Conservation (phyloP, 2,888 invertebrate genomes). For the Spialia ferax region DNA sequence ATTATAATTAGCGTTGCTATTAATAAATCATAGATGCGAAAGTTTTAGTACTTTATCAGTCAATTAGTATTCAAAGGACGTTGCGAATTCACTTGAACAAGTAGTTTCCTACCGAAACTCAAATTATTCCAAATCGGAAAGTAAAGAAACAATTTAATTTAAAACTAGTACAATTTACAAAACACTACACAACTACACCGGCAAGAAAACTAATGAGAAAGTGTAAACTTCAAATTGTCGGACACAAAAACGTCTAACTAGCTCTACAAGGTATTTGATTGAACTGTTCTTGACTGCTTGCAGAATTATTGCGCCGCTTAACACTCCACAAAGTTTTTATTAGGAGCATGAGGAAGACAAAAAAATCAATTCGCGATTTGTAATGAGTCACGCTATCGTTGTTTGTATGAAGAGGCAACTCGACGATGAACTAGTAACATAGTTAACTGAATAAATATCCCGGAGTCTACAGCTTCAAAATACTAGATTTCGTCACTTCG, state of each 20-base stretch:
- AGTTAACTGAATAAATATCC: too few relatives aligned
- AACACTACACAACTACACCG: background rate
- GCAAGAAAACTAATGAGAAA: constrained; percentile 19
- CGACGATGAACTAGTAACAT: constrained; percentile 22
- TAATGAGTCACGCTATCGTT: constrained; percentile 37
- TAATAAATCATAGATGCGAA: too few relatives aligned
- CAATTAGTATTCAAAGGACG: too few relatives aligned
- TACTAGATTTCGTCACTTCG: background rate
- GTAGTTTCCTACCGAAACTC: too few relatives aligned
- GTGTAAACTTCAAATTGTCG: constrained; percentile 19
- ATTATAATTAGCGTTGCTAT: too few relatives aligned
- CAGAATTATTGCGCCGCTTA: constrained; percentile 27
- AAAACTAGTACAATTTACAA: too few relatives aligned
- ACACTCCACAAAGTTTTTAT: constrained; percentile 23
- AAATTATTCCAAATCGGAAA: background rate
- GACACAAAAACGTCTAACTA: constrained; percentile 19
- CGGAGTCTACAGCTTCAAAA: background rate
- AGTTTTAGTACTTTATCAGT: too few relatives aligned
- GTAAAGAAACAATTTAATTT: background rate
- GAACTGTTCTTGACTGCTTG: constrained; percentile 30
- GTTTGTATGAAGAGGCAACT: constrained; percentile 29
- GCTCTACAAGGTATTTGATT: constrained; percentile 22
- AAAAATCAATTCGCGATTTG: constrained; percentile 39
- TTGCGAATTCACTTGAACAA: too few relatives aligned
- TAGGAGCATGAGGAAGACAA: constrained; percentile 30